Evolutionary conservation across 2,797 vertebrate genomes (phyloP).

Genomic region (Chloroceryle amazona): DNA sequence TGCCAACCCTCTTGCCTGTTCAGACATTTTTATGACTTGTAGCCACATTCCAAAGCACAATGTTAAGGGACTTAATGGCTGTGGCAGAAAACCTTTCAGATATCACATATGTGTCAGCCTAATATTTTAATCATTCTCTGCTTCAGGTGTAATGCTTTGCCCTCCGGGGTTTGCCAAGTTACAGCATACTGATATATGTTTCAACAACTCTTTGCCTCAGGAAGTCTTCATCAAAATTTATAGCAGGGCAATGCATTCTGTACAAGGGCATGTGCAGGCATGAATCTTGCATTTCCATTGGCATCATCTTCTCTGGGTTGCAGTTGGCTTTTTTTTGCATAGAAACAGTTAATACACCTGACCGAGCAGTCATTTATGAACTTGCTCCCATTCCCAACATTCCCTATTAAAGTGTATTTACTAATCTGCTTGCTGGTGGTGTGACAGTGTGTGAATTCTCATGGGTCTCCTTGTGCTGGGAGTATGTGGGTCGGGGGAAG

Average conservation of each 20-base stretch:
- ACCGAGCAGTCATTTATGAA: rapidly evolving
- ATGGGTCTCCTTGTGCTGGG: background rate
- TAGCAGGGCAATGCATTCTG: background rate
- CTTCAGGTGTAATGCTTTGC: background rate
- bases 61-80: slow-evolving; percentile 36
- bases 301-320: background rate
- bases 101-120: slow-evolving; percentile 10
- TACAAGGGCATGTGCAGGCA: slow-evolving; percentile 8
- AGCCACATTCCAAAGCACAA: slow-evolving; percentile 63
- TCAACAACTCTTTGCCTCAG: slow-evolving; percentile 14
- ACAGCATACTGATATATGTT: slow-evolving; percentile 14
- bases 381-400: background rate
- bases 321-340: background rate
- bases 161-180: background rate
- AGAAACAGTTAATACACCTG: background rate
- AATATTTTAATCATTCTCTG: slow-evolving; percentile 55
- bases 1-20: slow-evolving; percentile 8
- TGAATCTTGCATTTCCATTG: background rate
- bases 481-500: rapidly evolving
- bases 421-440: background rate
- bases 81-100: slow-evolving; percentile 56
- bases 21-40: slow-evolving; percentile 58
- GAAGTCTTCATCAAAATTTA: slow-evolving; percentile 32
- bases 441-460: background rate
- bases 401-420: background rate